A percentile compares a stretch with the other conserved stretches of the same genome.
Conservation (phyloP, 2,797 vertebrate species). For the Smutsia temminckii region DNA sequence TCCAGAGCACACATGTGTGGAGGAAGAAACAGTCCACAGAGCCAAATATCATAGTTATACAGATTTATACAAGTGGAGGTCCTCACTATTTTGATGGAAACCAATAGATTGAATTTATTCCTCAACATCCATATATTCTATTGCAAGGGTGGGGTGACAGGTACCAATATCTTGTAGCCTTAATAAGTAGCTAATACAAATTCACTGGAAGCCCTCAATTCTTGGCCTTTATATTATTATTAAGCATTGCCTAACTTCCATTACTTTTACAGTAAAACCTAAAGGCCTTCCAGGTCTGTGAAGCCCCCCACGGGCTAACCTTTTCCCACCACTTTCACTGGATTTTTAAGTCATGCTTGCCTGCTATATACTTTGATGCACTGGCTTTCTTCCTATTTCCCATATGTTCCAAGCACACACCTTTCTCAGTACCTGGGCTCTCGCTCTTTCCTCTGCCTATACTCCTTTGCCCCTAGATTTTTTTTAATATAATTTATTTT, state of each 20-base stretch:
- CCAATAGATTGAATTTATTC: neutral
- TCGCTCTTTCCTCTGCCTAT: neutral
- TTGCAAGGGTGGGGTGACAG: neutral
- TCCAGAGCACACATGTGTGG: neutral
- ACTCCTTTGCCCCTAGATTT: neutral
- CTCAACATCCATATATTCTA: neutral
- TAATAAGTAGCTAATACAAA: neutral
- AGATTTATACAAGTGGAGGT: neutral
- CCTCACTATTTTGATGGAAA: neutral
- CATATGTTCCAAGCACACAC: neutral
- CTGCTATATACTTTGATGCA: neutral
- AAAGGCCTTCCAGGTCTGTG: neutral
- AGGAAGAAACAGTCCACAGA: neutral
- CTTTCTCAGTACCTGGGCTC: fast-evolving
- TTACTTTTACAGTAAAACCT: neutral
- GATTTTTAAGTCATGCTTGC: neutral
- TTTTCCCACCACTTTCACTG: neutral
- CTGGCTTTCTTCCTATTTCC: neutral
- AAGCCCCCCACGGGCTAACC: fast-evolving
- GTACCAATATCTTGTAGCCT: too few species aligned
- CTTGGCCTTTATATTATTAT: neutral
- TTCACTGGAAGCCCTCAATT: neutral
- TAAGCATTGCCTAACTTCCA: neutral
- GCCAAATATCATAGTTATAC: neutral
- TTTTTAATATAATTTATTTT: too few species aligned